Base-by-base conservation (phyloP, 2,888 invertebrate genomes). In the Tachina grossa region DNA sequence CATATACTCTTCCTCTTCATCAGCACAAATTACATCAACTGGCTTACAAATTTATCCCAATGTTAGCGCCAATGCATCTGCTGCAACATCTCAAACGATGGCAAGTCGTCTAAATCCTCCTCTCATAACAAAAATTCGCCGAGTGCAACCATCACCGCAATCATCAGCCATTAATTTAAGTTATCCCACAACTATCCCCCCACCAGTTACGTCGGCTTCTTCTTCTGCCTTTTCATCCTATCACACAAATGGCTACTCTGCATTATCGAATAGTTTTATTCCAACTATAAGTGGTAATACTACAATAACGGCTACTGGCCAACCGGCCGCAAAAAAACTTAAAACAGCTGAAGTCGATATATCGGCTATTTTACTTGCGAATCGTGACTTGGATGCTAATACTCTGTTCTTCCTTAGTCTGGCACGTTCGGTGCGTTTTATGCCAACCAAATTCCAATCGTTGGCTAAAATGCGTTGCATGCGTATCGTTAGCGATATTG, bases 391-490 rank as follows among this genome's bases (percentile, higher is more conserved):
- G 31, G 92, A 92, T 76, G 91, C 92, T 13, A 92, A 92, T 43
- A 92, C 92, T 3, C 87, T 92, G 22, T 92, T 92, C 86, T 92
- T 92, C 47, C 78, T 92, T 13, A 92, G 92, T 78, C 71, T 92
- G 72, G 92, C 92, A 0, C 91, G 92, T 0, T 90, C 92, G 43
- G 92, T 92, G 72, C 89, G 91, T 16, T 89, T 90, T 22, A 92
- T 92, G 92, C 92, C 92, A 39, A 92, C 90, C 82, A 92, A 92
- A 85, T 92, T 92, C 41, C 92, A 92, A 76, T 91, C 91, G 3
- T 84, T 91, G 79, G 91, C 92, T 11, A 92, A 92, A 88, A 92
- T 92, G 92, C 91, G 92, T 11, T 92, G 92, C 83, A 92, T 92
- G 92, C 91, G 92, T 63, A 92, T 92, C 9, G 91, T 92, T 1